Evolutionary conservation across 2,797 vertebrate genomes (phyloP), one percentile per base, ranked within the genome.

Genomic region (Ibycter americanus): DNA sequence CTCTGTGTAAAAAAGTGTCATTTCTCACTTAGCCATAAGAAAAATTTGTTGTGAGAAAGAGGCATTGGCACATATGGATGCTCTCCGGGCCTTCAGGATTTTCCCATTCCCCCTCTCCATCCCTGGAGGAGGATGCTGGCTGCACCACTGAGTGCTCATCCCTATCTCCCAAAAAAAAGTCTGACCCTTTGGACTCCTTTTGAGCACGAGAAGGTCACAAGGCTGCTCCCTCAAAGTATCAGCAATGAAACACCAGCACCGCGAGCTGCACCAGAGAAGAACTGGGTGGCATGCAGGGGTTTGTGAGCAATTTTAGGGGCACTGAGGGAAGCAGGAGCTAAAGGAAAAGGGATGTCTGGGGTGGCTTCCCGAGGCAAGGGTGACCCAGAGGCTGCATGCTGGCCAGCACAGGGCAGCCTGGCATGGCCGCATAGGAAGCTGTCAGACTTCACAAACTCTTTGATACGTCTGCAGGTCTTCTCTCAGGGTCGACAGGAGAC

Each of bases 281-380:
- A 52, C 17, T 25, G 27, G 21, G 36, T 0, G 0, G 54, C 42
- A n/a, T 1, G 0, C n/a, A 74, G 54, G 6, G 11, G 5, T 38
- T 32, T 40, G 11, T 29, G 32, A 77, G 70, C 59, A 62, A 40
- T n/a, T 54, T 51, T 38, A 77, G 29, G 20, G 51, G n/a, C 3
- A 11, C 4, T 36, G 44, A 15, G 44, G 15, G 21, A 49, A 84
- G 15, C 11, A 40, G n/a, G 2, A 13, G 11, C 5, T 44, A 55
- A 72, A 72, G 21, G 27, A 56, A 54, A 76, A 34, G 36, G 36
- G 34, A 6, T 47, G n/a, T 14, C 54, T 38, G 15, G 13, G 31
- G 38, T 38, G 15, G 10, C 22, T 72, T 59, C 44, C 61, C 2
- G 2, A 70, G 55, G 46, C 34, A 34, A 52, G 27, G 34, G 47